These are phyloP conservation scores for Phorcus lineatus DNA, from an alignment of 2,888 invertebrate genomes.

Conservation along the genomic window DNA sequence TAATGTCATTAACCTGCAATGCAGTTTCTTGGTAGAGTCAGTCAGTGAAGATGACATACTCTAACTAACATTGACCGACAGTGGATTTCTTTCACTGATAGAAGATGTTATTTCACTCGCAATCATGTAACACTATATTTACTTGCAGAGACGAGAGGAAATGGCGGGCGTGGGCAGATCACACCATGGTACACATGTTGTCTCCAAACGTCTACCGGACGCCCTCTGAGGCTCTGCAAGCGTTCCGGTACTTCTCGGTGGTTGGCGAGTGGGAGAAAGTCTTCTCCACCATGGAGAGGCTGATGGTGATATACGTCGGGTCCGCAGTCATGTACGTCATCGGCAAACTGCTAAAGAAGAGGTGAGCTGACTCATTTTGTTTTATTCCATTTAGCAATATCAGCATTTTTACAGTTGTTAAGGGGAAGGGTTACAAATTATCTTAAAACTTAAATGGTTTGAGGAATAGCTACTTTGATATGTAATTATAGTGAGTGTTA, in stretches of 20 bases:
- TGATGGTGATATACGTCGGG: constrained; percentile 92
- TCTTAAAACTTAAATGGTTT: too few species aligned
- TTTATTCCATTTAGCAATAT: too few species aligned
- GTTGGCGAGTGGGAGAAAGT: constrained; percentile 93
- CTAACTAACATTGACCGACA: too few species aligned
- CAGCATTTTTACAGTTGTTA: too few species aligned
- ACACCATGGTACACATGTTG: constrained; percentile 90
- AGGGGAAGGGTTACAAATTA: too few species aligned
- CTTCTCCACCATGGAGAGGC: constrained; percentile 90
- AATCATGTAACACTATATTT: not conserved
- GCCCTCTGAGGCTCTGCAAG: constrained; percentile 87
- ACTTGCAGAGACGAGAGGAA: constrained; percentile 89
- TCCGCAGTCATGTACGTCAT: constrained; percentile 95
- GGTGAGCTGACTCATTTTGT: constrained; percentile 77
- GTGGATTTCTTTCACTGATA: too few species aligned
- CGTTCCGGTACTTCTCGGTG: constrained; percentile 95
- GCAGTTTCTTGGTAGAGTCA: too few species aligned
- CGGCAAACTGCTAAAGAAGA: constrained; percentile 89
- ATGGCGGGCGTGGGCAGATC: constrained; percentile 97
- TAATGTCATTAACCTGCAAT: too few species aligned
- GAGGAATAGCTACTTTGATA: too few species aligned
- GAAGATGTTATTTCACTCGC: too few species aligned
- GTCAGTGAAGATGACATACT: too few species aligned
- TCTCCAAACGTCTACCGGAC: constrained; percentile 98
- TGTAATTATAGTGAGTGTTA: too few species aligned